Evolutionary conservation across 2,797 vertebrate genomes (phyloP), one percentile per base, ranked within the genome.

Genomic region (Pseudotriccus pelzelni): DNA sequence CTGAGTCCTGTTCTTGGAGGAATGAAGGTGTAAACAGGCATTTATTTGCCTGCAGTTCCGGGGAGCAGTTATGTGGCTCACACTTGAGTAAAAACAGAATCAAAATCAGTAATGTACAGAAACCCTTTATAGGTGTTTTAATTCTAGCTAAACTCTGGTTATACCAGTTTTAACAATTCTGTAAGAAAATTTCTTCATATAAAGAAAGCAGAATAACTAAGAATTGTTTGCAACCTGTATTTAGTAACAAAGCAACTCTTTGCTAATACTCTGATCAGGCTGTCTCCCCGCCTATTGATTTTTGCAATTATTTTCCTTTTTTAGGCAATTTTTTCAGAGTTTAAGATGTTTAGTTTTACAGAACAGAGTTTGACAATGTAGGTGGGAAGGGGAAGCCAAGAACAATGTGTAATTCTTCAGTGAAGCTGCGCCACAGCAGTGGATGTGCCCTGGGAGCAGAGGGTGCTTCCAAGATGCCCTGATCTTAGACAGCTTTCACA

Each of bases 21-120:
- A 58, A 22, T 2, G 37, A 10, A 32, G 3, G 5, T 1, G 0
- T 13, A 34, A 66, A 27, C 23, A 30, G 66, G n/a, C 8, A 16
- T 46, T 80, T 82, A 19, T 49, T 77, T 82, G 28, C 23, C 52
- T 56, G 32, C n/a, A 3, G 6, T 55, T 68, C 52, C 74, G 30
- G 23, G 64, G 52, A 59, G 23, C 47, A 52, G 19, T 46, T 75
- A 0, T 44, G 49, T 66, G 36, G n/a, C 34, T 70, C 6, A 5
- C 7, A 19, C 9, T 9, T 3, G 3, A 37, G 18, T 20, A 32
- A 60, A 79, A 90, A 12, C 18, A 55, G 55, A 34, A 21, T 77
- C 32, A 52, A 44, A 47, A 37, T 56, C 28, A 32, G 9, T 15
- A 12, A 19, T 62, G 62, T 20, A n/a, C 14, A 56, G 14, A 91